A percentile compares a stretch with the other conserved stretches of the same genome.
Conservation (phyloP, 2,797 vertebrate genomes). For the Apodemus agrarius region DNA sequence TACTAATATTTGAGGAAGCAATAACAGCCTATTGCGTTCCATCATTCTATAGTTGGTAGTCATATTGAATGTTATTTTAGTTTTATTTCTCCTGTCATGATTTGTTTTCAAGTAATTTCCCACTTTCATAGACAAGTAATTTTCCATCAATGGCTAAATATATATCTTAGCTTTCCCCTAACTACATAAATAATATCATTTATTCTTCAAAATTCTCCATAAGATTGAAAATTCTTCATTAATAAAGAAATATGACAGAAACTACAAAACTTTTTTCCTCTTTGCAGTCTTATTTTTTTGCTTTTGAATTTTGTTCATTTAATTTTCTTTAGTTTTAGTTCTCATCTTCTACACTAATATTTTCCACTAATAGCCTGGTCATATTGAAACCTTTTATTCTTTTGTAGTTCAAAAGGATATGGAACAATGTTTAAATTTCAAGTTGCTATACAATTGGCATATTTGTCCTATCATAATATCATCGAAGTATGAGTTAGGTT, state of each 20-base stretch:
- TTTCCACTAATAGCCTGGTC: no score
- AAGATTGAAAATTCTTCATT: not conserved
- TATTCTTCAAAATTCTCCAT: not conserved
- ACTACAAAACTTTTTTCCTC: not conserved
- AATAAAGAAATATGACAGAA: no score
- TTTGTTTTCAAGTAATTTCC: not conserved
- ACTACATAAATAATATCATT: not conserved
- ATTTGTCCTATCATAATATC: not conserved
- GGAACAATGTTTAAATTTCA: not conserved
- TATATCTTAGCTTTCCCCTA: not conserved
- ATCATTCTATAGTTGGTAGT: not conserved
- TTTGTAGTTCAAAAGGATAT: not conserved
- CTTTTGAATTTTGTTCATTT: not conserved
- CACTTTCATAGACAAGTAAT: not conserved
- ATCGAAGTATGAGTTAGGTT: not conserved
- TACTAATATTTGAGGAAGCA: not conserved
- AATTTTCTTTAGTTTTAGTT: not conserved
- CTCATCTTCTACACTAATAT: not conserved
- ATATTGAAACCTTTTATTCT: not conserved
- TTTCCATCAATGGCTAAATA: not conserved
- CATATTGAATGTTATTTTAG: not conserved
- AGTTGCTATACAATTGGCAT: not conserved
- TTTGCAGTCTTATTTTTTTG: not conserved
- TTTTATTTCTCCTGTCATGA: not conserved
- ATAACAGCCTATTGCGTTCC: not conserved